Percentiles rank a stretch among this genome's conserved stretches.
Conservation (phyloP, 2,888 invertebrate species). For the Drosophila meridionalis region DNA sequence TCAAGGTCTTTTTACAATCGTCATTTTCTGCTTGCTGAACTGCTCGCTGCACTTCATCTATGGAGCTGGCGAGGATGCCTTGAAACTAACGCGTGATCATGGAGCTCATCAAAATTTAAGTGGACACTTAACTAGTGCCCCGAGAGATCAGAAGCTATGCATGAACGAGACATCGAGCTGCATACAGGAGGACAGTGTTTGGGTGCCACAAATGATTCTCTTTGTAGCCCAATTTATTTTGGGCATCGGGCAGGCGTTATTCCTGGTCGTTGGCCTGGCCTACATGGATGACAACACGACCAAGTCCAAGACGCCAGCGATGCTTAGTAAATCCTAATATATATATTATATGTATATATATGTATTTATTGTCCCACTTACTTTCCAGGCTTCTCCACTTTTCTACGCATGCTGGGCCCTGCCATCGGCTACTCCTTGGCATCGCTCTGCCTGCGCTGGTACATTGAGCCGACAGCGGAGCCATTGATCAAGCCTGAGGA, state of each 20-base stretch:
- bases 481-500: constrained; percentile 88
- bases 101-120: constrained; percentile 84
- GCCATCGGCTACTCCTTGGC: constrained; percentile 89
- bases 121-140: constrained; percentile 55
- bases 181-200: constrained; percentile 58
- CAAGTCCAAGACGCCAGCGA: constrained; percentile 89
- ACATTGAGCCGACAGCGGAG: constrained; percentile 88
- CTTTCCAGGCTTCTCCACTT: constrained; percentile 87
- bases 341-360: neutral
- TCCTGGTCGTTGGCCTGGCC: constrained; percentile 88
- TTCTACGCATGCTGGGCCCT: constrained; percentile 86
- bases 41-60: constrained; percentile 89
- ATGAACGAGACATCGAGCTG: constrained; percentile 32
- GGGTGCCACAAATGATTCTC: constrained; percentile 87
- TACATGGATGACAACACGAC: constrained; percentile 91
- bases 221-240: constrained; percentile 89
- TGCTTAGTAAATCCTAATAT: constrained; percentile 86
- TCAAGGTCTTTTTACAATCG: constrained; percentile 86
- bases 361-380: neutral
- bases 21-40: constrained; percentile 88
- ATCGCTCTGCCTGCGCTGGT: constrained; percentile 88
- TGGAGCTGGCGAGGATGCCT: constrained; percentile 88
- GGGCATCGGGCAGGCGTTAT: constrained; percentile 88
- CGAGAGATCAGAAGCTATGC: constrained; percentile 49
- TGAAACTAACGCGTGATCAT: constrained; percentile 87